These are phyloP conservation scores for Nowickia ferox DNA, from an alignment of 2,888 invertebrate species.

Conservation along the genomic window DNA sequence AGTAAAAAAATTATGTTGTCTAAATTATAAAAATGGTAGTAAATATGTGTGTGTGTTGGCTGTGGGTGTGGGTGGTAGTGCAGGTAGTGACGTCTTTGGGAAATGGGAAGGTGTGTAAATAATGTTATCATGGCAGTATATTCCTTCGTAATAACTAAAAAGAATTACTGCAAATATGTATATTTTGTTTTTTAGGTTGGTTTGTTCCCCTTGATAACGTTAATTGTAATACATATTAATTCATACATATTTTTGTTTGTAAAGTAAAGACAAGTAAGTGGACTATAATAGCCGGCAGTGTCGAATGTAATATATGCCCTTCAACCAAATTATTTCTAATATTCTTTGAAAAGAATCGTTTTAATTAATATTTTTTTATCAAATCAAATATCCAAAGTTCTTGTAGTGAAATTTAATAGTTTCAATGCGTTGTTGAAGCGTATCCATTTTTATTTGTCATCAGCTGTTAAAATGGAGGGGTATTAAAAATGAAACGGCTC, in stretches of 20 bases:
- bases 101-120: constrained; percentile 1
- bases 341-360: too few species aligned
- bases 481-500: too few species aligned
- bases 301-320: neutral
- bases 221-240: neutral
- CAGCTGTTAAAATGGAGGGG: too few species aligned
- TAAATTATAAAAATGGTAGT: neutral
- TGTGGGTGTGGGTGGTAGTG: neutral
- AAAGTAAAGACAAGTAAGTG: neutral
- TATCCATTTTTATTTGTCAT: too few species aligned
- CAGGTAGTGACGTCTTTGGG: neutral
- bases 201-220: constrained; percentile 1
- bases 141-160: neutral
- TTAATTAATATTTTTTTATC: too few species aligned
- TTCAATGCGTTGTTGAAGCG: too few species aligned
- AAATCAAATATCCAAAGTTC: too few species aligned
- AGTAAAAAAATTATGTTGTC: neutral
- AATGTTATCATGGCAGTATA: constrained; percentile 3
- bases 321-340: neutral
- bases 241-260: neutral
- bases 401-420: too few species aligned
- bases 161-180: constrained; percentile 9
- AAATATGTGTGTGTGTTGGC: neutral
- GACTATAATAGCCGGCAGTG: neutral
- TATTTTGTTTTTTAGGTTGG: neutral